Evolutionary conservation across 2,888 invertebrate genomes (phyloP), one percentile per base, ranked within the genome.

Genomic region (Erynnis tages): DNA sequence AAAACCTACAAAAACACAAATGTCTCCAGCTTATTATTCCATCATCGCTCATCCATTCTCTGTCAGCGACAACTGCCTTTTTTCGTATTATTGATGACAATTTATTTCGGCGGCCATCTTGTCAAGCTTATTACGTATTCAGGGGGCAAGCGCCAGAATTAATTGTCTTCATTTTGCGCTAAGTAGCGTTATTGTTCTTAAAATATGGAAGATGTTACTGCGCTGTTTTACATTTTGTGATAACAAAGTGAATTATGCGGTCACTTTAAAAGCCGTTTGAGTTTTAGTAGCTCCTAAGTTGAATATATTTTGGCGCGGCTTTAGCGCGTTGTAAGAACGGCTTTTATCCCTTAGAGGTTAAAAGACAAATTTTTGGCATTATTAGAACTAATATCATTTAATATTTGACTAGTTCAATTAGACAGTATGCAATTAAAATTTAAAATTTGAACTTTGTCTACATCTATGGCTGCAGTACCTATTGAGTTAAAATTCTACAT

Each of bases 21-120:
- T 43, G 35, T 35, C 43, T 50, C 19, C 10, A 21, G 17, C 44
- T 52, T 44, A 44, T 52, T 38, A 52, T 52, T 44, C 37, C 23
- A 23, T 17, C 44, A 41, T 52, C 44, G 52, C 44, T 52, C 53
- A 59, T 57, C 56, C 45, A 45, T 56, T 53, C 44, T 41, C 30
- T 54, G 60, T 59, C 60, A 60, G 41, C 49, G 23, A 30, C 61
- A 57, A 47, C 37, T 55, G 46, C 43, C 53, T 55, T 63, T 61
- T 60, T 56, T 55, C 53, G 54, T 56, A 54, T 59, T 58, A 59
- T 49, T 58, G 56, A 59, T 60, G 53, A 61, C 56, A 53, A 61
- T 68, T 63, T 66, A 66, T 64, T 60, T 48, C 37, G 44, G 57
- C 55, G 45, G 56, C 55, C 46, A 60, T 63, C 58, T 65, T 60